Conservation (phyloP, 2,113 vertebrate species). For the Ramphastos sulfuratus region DNA sequence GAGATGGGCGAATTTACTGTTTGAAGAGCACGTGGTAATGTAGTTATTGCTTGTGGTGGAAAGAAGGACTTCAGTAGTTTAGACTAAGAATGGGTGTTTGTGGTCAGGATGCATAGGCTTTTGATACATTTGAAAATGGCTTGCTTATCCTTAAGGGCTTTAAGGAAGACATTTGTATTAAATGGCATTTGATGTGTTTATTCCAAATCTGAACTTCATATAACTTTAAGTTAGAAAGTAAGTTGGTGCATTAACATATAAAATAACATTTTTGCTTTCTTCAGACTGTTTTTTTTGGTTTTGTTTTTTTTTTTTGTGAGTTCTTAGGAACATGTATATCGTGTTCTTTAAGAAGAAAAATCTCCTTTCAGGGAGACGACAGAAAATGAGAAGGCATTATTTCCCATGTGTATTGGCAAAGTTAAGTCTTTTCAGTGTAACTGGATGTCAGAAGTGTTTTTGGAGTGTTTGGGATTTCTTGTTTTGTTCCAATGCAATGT, state of each 20-base stretch:
- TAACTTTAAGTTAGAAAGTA: slow-evolving; percentile 14
- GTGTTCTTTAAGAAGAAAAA: background rate
- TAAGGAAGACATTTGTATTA: background rate
- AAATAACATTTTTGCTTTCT: background rate
- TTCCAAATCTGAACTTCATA: background rate
- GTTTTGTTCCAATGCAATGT: background rate
- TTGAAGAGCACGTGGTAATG: background rate
- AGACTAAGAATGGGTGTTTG: background rate
- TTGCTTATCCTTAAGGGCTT: background rate
- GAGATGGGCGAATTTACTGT: background rate
- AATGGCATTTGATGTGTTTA: background rate
- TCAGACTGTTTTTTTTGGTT: background rate
- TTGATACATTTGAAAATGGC: background rate
- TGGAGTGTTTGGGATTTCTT: background rate
- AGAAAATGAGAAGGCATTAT: background rate
- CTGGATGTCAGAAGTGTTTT: background rate
- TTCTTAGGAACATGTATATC: background rate
- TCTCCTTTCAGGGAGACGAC: slow-evolving; percentile 22
- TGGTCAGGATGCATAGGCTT: background rate
- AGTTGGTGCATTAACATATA: background rate
- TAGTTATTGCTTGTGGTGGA: background rate
- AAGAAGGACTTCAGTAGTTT: background rate
- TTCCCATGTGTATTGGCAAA: background rate
- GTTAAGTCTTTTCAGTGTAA: background rate
- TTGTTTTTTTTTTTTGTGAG: too few relatives aligned